phyloP scores from a whole-genome alignment of 1,140 invertebrate species.

The Helicoverpa zea region DNA sequence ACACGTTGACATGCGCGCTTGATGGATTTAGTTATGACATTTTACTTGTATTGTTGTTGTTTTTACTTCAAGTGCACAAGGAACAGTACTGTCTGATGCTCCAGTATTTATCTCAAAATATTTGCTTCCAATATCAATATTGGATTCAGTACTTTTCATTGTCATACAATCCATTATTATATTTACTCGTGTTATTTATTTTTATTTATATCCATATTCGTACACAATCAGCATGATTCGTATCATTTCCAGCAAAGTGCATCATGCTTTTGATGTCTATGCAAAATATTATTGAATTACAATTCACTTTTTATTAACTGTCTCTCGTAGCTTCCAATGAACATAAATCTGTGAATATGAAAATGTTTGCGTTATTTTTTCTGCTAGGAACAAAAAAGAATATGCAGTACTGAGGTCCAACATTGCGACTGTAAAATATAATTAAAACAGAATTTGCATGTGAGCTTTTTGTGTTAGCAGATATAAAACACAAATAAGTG shows the following conservation, averaged over 20 bases:
- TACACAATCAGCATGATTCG: constrained; percentile 82
- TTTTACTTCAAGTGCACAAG: constrained; percentile 64
- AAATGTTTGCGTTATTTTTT: constrained; percentile 29
- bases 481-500: constrained; percentile 62
- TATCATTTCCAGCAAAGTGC: constrained; percentile 80
- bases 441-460: constrained; percentile 73
- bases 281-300: constrained; percentile 70
- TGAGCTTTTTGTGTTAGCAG: constrained; percentile 83
- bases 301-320: constrained; percentile 59
- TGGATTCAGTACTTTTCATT: constrained; percentile 74
- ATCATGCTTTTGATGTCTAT: constrained; percentile 86
- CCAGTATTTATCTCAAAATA: background rate
- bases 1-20: constrained; percentile 75
- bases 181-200: constrained; percentile 65
- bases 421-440: constrained; percentile 52
- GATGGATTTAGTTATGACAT: constrained; percentile 72
- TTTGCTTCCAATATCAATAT: constrained; percentile 12
- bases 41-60: constrained; percentile 67
- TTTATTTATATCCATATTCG: constrained; percentile 70
- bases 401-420: constrained; percentile 52
- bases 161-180: constrained; percentile 58
- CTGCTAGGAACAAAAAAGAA: constrained; percentile 39
- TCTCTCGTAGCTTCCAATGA: constrained; percentile 57
- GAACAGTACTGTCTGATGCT: constrained; percentile 69
- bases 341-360: constrained; percentile 44